Base-by-base conservation (phyloP, 2,888 invertebrate genomes). In the Amphipyra tragopoginis region DNA sequence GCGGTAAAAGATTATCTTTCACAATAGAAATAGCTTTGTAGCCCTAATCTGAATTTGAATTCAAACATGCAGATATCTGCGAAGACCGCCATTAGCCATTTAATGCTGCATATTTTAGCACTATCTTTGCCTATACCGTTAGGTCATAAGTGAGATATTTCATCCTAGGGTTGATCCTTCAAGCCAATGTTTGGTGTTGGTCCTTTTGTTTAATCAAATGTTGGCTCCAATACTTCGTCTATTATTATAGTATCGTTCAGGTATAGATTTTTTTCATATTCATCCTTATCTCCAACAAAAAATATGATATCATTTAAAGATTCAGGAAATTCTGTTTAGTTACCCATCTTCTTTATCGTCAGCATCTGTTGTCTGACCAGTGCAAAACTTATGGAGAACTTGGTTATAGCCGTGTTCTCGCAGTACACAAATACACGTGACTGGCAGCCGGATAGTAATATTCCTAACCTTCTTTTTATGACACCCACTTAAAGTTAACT, bases 51-150 rank as follows among this genome's bases (percentile, higher is more conserved):
- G 36, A 69, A 58, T 66, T 53, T 53, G 49, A 59, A 56, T 70
- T 68, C 42, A 48, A 60, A 44, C 33, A 39, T 56, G 44, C 61
- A 53, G 52, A 56, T 44, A 36, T 26, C 38, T 43, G 10, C 34
- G 34, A 50, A 54, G 55, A 39, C 40, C 14, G 13, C 43, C 59
- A 59, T 74, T 53, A 69, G 52, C 53, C 34, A 56, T 56, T 61
- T 55, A 74, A 56, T 52, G 21, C 15, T 21, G 75, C 42, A 74
- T 70, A 69, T 69, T 69, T 70, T 74, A 74, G 13, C 70, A 74
- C 61, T 54, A 29, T 42, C 55, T 74, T 69, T 26, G 15, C 39
- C 36, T 14, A 8, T 50, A 61, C 75, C 70, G 75, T 70, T 70
- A 74, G 44, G 9, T 11, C 1, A 21, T 49, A 50, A 56, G 49